Percentiles rank a stretch among this genome's conserved stretches.
Conservation (phyloP, 1,140 invertebrate species). For the Sinonovacula constricta region DNA sequence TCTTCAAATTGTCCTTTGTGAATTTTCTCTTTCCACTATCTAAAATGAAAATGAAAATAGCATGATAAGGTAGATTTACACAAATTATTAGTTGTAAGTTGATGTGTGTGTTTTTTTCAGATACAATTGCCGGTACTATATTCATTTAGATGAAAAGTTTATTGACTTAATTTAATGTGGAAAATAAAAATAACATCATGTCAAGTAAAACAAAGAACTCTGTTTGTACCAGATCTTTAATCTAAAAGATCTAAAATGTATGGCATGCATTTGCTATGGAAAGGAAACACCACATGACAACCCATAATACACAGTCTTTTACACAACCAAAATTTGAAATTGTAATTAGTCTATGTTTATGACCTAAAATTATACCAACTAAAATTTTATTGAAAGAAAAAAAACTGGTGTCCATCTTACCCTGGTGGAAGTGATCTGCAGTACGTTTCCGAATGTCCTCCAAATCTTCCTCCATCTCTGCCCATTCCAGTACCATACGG, state of each 20-base stretch:
- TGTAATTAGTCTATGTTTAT: no score
- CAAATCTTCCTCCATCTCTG: slow-evolving; percentile 87
- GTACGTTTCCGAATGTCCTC: slow-evolving; percentile 91
- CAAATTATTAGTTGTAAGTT: background rate
- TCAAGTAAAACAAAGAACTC: no score
- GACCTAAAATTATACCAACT: background rate
- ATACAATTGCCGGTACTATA: background rate
- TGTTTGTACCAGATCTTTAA: background rate
- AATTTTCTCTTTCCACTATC: slow-evolving; percentile 36
- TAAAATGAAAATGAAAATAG: background rate
- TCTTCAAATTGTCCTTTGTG: slow-evolving; percentile 29
- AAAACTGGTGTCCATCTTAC: slow-evolving; percentile 40
- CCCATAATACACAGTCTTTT: background rate
- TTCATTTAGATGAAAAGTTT: background rate
- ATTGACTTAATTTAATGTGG: background rate
- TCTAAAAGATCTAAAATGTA: background rate
- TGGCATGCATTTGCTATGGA: background rate
- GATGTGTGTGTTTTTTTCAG: background rate
- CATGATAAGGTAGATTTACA: background rate
- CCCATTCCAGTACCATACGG: slow-evolving; percentile 97
- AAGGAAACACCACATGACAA: background rate
- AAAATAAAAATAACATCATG: background rate
- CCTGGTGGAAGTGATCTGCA: slow-evolving; percentile 84
- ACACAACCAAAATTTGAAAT: no score
- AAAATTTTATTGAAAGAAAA: background rate